These are phyloP conservation scores for Donacobius atricapilla DNA, from an alignment of 2,113 vertebrate genomes.

Conservation along the genomic window DNA sequence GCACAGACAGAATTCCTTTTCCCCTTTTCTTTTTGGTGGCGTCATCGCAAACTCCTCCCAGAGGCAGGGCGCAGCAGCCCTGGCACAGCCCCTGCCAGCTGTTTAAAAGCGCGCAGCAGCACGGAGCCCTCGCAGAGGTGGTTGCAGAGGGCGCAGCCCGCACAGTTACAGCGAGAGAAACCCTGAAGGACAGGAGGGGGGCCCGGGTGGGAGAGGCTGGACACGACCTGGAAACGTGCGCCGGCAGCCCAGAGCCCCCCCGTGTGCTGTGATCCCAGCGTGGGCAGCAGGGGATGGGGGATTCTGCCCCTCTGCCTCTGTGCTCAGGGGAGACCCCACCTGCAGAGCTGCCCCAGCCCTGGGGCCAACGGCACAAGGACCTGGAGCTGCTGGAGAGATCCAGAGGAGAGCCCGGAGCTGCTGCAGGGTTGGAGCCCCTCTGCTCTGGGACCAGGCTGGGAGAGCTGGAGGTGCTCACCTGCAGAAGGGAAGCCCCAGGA, in stretches of 20 bases:
- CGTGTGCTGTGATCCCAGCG: accelerated
- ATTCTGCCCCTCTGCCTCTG: not conserved
- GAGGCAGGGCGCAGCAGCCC: not conserved
- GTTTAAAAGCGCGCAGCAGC: accelerated
- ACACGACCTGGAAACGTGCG: accelerated
- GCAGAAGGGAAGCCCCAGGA: not conserved
- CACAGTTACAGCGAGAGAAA: accelerated
- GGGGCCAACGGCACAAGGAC: accelerated
- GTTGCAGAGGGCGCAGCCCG: accelerated
- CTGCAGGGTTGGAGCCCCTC: not conserved
- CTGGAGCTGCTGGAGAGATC: not conserved
- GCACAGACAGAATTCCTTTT: not conserved
- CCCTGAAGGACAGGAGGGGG: no score
- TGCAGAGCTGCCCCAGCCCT: not conserved
- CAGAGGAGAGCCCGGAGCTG: accelerated
- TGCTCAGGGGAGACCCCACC: not conserved
- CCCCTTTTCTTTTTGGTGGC: no score
- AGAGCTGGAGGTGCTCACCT: not conserved
- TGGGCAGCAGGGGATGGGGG: not conserved
- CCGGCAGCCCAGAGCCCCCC: not conserved
- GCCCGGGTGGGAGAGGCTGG: not conserved
- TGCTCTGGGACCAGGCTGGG: not conserved
- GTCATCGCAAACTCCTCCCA: not conserved
- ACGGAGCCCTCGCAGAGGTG: accelerated
- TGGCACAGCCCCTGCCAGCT: accelerated